Evolutionary conservation across 2,888 invertebrate genomes (phyloP).

Genomic region (Lottia scabra): DNA sequence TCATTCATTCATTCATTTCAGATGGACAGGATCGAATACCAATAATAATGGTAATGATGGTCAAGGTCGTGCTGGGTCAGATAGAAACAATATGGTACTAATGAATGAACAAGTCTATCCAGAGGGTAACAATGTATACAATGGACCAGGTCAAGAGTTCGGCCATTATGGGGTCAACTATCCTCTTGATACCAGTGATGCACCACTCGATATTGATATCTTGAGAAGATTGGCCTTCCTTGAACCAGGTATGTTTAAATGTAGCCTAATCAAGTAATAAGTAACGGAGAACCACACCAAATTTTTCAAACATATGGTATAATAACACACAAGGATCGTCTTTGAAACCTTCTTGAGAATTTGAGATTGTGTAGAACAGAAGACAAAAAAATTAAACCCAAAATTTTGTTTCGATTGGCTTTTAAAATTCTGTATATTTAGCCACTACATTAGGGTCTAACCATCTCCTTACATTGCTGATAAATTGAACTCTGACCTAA

Average conservation of each 20-base stretch:
- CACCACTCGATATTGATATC: constrained; percentile 15
- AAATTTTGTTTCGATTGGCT: no score
- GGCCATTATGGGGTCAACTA: constrained; percentile 67
- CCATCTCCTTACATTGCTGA: no score
- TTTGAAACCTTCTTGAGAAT: no score
- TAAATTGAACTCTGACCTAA: no score
- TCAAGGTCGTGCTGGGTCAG: constrained; percentile 64
- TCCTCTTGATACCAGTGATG: constrained; percentile 49
- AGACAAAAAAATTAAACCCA: no score
- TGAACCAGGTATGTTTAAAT: constrained; percentile 44
- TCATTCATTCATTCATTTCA: constrained; percentile 23
- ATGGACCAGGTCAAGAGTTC: constrained; percentile 42
- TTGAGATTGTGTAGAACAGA: no score
- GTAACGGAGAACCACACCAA: no score
- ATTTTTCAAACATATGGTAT: no score
- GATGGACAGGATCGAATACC: constrained; percentile 69
- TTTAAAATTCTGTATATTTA: no score
- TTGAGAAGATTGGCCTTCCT: constrained; percentile 49
- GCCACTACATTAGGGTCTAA: no score
- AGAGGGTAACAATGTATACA: constrained; percentile 48
- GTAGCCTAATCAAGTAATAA: no score
- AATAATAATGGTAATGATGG: constrained; percentile 67
- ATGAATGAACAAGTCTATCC: constrained; percentile 50
- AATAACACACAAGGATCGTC: no score
- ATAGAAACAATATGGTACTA: constrained; percentile 66